Evolutionary conservation across 2,113 vertebrate genomes (phyloP).

Genomic region (Oriolus oriolus): DNA sequence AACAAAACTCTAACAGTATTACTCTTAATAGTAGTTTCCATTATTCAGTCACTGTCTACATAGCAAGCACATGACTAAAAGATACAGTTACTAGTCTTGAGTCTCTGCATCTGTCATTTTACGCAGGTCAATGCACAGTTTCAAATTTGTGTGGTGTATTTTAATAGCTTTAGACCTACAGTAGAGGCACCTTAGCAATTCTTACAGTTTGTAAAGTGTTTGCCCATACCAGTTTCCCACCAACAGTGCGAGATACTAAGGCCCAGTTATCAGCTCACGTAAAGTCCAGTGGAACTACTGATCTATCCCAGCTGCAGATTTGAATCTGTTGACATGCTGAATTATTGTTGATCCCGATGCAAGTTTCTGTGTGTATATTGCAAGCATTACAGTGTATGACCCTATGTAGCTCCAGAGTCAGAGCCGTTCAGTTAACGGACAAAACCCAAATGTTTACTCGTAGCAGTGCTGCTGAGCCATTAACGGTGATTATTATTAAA

Average conservation of each 20-base stretch:
- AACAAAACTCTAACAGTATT: not conserved
- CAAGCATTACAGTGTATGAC: not conserved
- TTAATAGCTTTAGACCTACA: not conserved
- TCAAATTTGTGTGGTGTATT: not conserved
- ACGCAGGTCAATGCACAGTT: not conserved
- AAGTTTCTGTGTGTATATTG: not conserved
- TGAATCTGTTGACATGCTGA: not conserved
- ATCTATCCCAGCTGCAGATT: slow-evolving; percentile 17
- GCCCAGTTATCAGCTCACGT: not conserved
- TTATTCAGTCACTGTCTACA: not conserved
- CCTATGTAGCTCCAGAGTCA: not conserved
- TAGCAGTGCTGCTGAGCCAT: not conserved
- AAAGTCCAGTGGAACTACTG: not conserved
- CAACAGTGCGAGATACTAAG: not conserved
- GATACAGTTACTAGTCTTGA: not conserved
- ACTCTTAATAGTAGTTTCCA: not conserved
- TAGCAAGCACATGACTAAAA: not conserved
- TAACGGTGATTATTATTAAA: not conserved
- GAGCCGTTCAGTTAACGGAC: not conserved
- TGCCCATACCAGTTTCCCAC: not conserved
- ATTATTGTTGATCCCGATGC: not conserved
- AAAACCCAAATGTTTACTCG: slow-evolving; percentile 8
- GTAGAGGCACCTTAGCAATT: not conserved
- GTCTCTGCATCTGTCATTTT: not conserved
- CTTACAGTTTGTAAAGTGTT: not conserved